Evolutionary conservation across 2,888 invertebrate genomes (phyloP), one percentile per base, ranked within the genome.

Genomic region (Nycteola revayana): DNA sequence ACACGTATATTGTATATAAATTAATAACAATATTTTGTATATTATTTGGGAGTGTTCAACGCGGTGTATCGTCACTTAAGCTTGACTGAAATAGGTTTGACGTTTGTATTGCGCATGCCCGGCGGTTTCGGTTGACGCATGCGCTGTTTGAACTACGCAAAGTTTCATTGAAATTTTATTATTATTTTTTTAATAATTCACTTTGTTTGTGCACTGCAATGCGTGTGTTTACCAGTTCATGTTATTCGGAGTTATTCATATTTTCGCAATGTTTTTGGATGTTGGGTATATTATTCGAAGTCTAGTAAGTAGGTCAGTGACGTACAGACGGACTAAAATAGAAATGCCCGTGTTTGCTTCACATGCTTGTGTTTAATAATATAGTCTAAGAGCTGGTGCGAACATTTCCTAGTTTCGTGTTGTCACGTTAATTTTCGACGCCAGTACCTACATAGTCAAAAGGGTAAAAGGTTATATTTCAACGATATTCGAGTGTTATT

Each of bases 31-130:
- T 21, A 32, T 47, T 43, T 48, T 36, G 43, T 53, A 31, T 47
- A 42, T 45, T 56, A 52, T 54, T 51, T 51, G 36, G 32, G 53
- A 42, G 39, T 52, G 42, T 37, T n/a, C n/a, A 20, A 42, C 37
- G 35, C 37, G 30, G 37, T 39, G 34, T 36, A 29, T 51, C 46
- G 45, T 63, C 59, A 46, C 59, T 62, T 50, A 61, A 62, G 73
- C 68, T 70, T 69, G 73, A 82, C 87, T 78, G 75, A 85, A 86
- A 86, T 86, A 86, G 82, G 74, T 48, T 60, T 80, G 84, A 81
- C 80, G 83, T 82, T 76, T 74, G 14, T 2, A 29, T 4, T 21
- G 76, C 82, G 83, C 85, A 60, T 72, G 84, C 46, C 54, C 64
- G 46, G 51, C 14, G 40, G 52, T 39, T 38, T 22, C 53, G 47